Conservation (phyloP, 1,140 invertebrate genomes). For the Saccostrea cuccullata region DNA sequence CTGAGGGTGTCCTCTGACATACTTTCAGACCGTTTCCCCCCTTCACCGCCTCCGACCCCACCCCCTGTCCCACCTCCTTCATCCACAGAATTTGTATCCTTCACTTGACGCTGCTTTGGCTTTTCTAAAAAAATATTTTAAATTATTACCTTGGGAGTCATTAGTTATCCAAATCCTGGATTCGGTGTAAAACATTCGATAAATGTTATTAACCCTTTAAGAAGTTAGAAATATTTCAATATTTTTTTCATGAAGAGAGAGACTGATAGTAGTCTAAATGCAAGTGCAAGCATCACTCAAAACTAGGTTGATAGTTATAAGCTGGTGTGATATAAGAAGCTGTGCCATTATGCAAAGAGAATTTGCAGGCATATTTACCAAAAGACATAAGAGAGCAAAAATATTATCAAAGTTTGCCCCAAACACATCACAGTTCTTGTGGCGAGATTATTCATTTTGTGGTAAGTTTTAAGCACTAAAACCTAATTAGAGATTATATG, state of each 20-base stretch:
- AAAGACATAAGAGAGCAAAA: not conserved
- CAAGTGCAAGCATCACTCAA: constrained; percentile 3
- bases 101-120: constrained; percentile 19
- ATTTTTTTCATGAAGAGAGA: too few species aligned
- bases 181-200: too few species aligned
- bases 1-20: constrained; percentile 57
- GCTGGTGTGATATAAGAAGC: not conserved
- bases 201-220: too few species aligned
- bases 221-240: too few species aligned
- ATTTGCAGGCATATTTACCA: not conserved
- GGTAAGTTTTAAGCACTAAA: not conserved
- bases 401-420: not conserved
- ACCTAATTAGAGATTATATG: not conserved
- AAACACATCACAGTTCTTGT: not conserved
- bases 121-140: constrained; percentile 14
- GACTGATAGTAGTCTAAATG: not conserved
- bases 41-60: not conserved
- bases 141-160: too few species aligned
- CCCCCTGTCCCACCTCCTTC: constrained; percentile 24
- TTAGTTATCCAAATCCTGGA: too few species aligned
- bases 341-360: constrained; percentile 6
- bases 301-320: not conserved
- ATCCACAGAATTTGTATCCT: not conserved
- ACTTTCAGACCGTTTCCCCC: constrained; percentile 56
- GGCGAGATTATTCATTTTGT: not conserved